Base-by-base conservation (phyloP, 64 coral and sea anemone species). In the Montipora efflorescens region DNA sequence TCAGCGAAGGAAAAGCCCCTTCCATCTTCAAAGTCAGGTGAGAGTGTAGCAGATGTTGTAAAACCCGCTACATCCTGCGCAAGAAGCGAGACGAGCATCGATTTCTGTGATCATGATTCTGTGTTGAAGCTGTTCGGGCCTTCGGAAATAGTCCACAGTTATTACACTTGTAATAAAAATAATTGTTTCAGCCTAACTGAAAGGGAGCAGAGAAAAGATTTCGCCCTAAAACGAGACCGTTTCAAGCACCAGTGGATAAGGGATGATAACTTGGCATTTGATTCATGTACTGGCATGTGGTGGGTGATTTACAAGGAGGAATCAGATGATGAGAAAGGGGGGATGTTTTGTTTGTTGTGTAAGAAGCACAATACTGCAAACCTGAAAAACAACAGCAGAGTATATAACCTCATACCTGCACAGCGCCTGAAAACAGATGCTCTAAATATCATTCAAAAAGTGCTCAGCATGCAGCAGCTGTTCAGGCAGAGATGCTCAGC, bases 341-440 rank as follows among this genome's bases (percentile, higher is more conserved):
- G 85, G 68, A 88, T 87, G 83, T 87, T 87, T 87, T 87, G 83
- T 87, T 87, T 72, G 66, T 72, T 87, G 83, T 74, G 83, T 75
- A 88, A 88, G 74, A 88, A 88, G 85, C 85, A 88, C 68, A 88
- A 88, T 88, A 88, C 85, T 88, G 69, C 69, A 71, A 88, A 88
- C 67, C 85, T 74, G 47, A 88, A 88, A 74, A 75, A 74, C 85
- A 75, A 88, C 48, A 87, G 66, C 45, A 87, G 66, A 72, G 84
- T 72, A n/a, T 87, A 72, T 87, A 87, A 87, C 50, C 66, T 72
- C 67, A 87, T 72, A 18, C 84, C 84, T 72, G 84, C 84, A 75
- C 69, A 88, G 85, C 85, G 69, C 74, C 43, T 88, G 68, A 88
- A 88, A 88, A 88, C 85, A 74, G 85, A 88, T 88, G 68, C 69